Evolutionary conservation across 2,113 vertebrate species (phyloP).

Genomic region (Puntigrus tetrazona): DNA sequence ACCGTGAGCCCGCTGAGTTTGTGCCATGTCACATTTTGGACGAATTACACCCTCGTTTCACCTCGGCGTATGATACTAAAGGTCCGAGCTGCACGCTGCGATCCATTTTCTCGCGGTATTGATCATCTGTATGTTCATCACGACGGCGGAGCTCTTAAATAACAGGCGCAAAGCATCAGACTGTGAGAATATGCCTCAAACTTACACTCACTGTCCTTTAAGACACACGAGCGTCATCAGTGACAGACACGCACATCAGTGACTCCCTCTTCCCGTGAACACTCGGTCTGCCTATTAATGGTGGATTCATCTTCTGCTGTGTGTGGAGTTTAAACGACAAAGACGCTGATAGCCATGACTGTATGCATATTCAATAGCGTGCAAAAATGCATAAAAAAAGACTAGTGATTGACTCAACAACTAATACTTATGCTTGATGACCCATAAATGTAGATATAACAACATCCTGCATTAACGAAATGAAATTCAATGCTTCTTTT

Average conservation of each 20-base stretch:
- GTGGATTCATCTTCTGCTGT: neutral
- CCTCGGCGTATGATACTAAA: neutral
- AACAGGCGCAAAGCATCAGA: conserved; percentile 9
- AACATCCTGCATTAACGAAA: neutral
- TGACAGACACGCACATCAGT: neutral
- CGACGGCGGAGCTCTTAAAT: neutral
- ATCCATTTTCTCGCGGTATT: neutral
- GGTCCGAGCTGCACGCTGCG: neutral
- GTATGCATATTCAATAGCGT: neutral
- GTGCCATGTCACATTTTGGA: conserved; percentile 19
- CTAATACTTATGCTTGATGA: neutral
- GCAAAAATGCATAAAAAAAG: neutral
- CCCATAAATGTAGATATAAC: neutral
- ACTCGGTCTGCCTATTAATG: neutral
- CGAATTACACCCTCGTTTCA: neutral
- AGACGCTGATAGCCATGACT: neutral
- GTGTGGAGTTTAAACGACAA: neutral
- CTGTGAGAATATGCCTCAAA: conserved; percentile 11
- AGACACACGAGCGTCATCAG: conserved; percentile 26
- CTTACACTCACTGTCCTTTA: conserved; percentile 21
- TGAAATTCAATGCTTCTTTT: neutral
- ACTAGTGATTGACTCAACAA: conserved; percentile 1
- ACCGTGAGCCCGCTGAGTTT: neutral
- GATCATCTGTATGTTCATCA: conserved; percentile 9
- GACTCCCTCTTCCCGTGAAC: neutral